These are phyloP conservation scores for Cataglyphis albicans DNA, from an alignment of 2,888 invertebrate species.

Conservation along the genomic window DNA sequence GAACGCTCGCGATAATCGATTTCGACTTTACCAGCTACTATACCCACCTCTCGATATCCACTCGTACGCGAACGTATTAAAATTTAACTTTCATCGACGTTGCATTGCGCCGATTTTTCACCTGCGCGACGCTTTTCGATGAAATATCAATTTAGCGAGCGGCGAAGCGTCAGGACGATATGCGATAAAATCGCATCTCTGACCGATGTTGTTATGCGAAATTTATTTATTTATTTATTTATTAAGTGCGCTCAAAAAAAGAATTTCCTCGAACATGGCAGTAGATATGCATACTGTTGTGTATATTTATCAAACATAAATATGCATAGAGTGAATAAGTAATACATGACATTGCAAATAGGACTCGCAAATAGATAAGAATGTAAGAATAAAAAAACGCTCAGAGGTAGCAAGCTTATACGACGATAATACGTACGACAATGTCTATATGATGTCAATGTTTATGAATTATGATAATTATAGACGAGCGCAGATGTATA, in stretches of 20 bases:
- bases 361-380: not conserved
- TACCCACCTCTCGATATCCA: constrained; percentile 12
- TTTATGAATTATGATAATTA: constrained; percentile 18
- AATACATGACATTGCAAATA: constrained; percentile 3
- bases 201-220: not conserved
- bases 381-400: not conserved
- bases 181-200: constrained; percentile 22
- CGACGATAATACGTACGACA: constrained; percentile 4
- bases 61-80: constrained; percentile 54
- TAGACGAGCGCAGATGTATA: not conserved
- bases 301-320: constrained; percentile 22
- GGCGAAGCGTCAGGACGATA: not conserved
- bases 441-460: not conserved
- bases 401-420: not conserved
- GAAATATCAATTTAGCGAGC: constrained; percentile 46
- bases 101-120: constrained; percentile 42
- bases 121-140: constrained; percentile 37
- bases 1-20: constrained; percentile 73
- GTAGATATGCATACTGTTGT: not conserved
- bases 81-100: constrained; percentile 48
- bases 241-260: constrained; percentile 2
- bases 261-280: not conserved
- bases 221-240: constrained; percentile 38
- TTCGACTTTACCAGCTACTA: constrained; percentile 66
- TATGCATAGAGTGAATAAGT: constrained; percentile 20